Evolutionary conservation across 2,113 vertebrate species (phyloP), one percentile per base, ranked within the genome.

Genomic region (Thoracochromis brauschi): DNA sequence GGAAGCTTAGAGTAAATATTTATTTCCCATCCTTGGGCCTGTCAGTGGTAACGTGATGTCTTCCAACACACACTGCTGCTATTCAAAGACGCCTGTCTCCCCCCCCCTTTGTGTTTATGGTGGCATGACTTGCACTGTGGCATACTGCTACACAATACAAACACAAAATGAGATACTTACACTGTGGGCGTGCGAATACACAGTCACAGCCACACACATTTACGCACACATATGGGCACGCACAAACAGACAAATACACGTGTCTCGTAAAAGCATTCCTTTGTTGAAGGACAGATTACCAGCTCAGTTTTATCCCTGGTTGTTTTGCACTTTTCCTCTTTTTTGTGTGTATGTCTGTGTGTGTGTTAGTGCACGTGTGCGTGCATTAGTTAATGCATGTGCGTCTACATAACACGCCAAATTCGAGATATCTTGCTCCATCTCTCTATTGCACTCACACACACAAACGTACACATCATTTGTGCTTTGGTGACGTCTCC

Each of bases 1-100:
- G 91, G 89, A 91, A 92, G 91, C 87, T 81, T 68, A 90, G 88
- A 87, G 92, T 96, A 95, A 96, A 95, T 95, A 96, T 96, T 95
- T 95, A 96, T 94, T 94, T 95, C 94, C 91, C 93, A 94, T 95
- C 87, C 54, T 87, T 89, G 91, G 86, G 86, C 90, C 93, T 95
- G 94, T 95, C 95, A 96, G 94, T 90, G 92, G 92, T 91, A 87
- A 89, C 81, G 68, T 95, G 93, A 92, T 91, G 90, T 95, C 91
- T 92, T 90, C 88, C 86, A 93, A 95, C 88, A 90, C 90, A 94
- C 93, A 94, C 91, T 86, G 87, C 82, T 90, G 91, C 92, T 93
- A 90, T 91, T 90, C 84, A 90, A 90, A 96, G 93, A 88, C 78
- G 91, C 91, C 88, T 79, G 81, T 29, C 55, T 6, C 80, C 71